A percentile compares a stretch with the other conserved stretches of the same genome.
Evolutionary conservation across 1,140 invertebrate genomes (phyloP).

Genomic region (Oreohelix idahoensis): DNA sequence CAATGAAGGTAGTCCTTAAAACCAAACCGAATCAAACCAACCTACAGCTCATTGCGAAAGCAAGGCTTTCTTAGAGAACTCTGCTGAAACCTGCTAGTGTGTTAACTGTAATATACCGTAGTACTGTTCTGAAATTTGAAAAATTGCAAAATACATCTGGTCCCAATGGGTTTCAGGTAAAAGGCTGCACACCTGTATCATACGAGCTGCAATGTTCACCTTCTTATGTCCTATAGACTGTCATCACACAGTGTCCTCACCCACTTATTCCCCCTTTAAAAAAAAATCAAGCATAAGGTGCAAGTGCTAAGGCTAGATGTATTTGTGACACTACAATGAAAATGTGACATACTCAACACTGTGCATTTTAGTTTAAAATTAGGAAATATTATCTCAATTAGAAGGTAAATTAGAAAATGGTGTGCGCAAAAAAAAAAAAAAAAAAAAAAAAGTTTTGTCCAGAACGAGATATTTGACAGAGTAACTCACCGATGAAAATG

Average conservation of each 20-base stretch:
- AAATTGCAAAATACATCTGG: no score
- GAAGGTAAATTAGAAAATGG: slow-evolving; percentile 1
- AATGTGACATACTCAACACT: background rate
- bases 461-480: slow-evolving; percentile 1
- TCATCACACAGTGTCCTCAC: background rate
- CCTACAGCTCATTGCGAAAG: no score
- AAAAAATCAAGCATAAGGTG: background rate
- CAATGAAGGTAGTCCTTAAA: no score
- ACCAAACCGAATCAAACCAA: no score
- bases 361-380: background rate
- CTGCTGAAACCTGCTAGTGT: no score
- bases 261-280: background rate
- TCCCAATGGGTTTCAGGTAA: no score
- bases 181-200: no score
- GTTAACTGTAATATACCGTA: no score
- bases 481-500: slow-evolving; percentile 56
- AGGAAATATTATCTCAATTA: background rate
- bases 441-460: slow-evolving; percentile 16
- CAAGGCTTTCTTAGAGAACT: no score
- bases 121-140: no score
- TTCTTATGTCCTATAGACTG: no score
- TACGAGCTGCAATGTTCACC: no score
- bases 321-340: background rate
- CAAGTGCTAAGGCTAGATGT: background rate
- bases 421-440: slow-evolving; percentile 14